Base-by-base conservation (phyloP, 2,797 vertebrate genomes). In the Erethizon dorsatum region DNA sequence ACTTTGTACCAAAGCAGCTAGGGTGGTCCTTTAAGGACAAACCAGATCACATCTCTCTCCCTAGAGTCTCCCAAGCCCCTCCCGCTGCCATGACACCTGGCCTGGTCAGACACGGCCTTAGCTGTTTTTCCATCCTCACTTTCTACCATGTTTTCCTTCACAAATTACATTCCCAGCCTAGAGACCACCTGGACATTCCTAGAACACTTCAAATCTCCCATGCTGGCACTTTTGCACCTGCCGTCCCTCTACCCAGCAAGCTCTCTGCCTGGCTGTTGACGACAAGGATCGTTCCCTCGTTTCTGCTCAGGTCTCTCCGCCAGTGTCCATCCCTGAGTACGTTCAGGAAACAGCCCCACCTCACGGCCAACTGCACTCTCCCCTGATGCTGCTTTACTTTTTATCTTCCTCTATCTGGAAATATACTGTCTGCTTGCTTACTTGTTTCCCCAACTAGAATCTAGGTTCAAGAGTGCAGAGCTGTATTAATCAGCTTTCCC, bases 381-480 rank as follows among this genome's bases (percentile, higher is more conserved):
- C 28, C 45, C 75, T 52, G 28, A 41, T 15, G 4, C 54, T 22
- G 31, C 33, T 85, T 63, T 84, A 88, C 20, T 78, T 78, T 84
- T 59, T 28, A 37, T 63, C 69, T 69, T 63, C 11, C 50, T n/a
- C 67, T 83, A 47, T 20, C 75, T 83, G 45, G 22, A 18, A 85
- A 82, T 61, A 61, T 12, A 59, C 22, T 84, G 65, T 17, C 56
- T 26, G 73, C 7, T 54, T 54, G 89, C 3, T 47, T 82, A 92
- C 50, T 56, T 56, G 37, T 63, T 71, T 92, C 94, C 54, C 75
- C 45, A 92, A 69, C 56, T 33, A 90, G 69, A 90, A 92, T 67
- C 67, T 37, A 77, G 17, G 56, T 54, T 88, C 94, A 87, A 57
- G 28, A 90, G 69, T 67, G 56, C 3, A 79, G 50, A 88, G 45